Base-by-base conservation (phyloP, 2,797 vertebrate genomes). In the Myiothlypis chrysogaster region DNA sequence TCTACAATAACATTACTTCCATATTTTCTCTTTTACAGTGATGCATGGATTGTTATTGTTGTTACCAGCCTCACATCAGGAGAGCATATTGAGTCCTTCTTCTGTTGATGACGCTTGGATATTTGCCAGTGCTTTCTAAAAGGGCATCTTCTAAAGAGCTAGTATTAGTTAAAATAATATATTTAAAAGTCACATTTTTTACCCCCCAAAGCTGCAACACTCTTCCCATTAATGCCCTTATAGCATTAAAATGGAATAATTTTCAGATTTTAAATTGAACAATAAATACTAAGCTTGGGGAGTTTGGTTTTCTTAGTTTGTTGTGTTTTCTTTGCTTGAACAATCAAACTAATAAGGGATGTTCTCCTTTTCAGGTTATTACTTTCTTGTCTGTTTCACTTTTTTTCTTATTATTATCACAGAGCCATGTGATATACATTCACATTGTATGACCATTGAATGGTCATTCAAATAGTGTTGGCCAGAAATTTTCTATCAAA, bases 311-410 rank as follows among this genome's bases (percentile, higher is more conserved):
- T 65, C 64, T 64, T 92, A n/a, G 28, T 87, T 78, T 85, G 32
- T 46, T 76, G 47, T n/a, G 20, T 2, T 6, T 83, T 78, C 59
- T 87, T 71, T 76, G 20, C 75, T 81, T 59, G 71, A 94, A 63
- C 12, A 53, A 85, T 83, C 78, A 85, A 92, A 89, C 34, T 34
- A 73, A 95, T 92, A 77, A 90, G 50, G 77, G 64, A n/a, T 78
- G 41, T 85, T 82, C 56, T 88, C 41, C 28, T 89, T 79, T 69
- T 87, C 64, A 83, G 22, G 23, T 32, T 66, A 56, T 12, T 43
- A 30, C 44, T 83, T 89, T 71, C 53, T 85, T 39, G 17, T 83
- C 64, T 66, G 64, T 77, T 94, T 92, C 37, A 56, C 63, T 84
- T 93, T 87, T 89, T 59, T n/a, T 92, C 44, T 79, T 57, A 52